These are phyloP conservation scores for Brachyrhaphis roseni DNA, from an alignment of 2,797 vertebrate species.

Conservation along the genomic window DNA sequence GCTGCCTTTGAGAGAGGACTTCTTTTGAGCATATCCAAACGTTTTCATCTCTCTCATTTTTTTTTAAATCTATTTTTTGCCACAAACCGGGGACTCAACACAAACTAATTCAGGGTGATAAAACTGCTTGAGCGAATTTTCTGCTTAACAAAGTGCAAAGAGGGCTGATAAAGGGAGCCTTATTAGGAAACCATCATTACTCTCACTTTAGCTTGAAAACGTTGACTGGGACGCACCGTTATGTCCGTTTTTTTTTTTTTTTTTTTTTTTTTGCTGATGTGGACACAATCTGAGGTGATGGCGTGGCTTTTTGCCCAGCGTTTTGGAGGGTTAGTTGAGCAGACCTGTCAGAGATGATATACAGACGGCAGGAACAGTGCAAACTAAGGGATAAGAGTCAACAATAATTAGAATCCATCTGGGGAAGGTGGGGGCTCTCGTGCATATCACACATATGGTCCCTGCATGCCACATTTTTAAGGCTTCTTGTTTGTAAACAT, in stretches of 20 bases:
- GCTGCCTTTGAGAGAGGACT: conserved; percentile 82
- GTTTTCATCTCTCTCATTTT: conserved; percentile 80
- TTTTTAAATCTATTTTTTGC: conserved; percentile 67
- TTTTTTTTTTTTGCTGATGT: conserved; percentile 64
- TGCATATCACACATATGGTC: conserved; percentile 30
- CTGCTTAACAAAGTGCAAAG: conserved; percentile 69
- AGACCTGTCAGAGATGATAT: conserved; percentile 76
- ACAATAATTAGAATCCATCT: conserved; percentile 77
- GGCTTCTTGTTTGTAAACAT: conserved; percentile 49
- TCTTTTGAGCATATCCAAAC: conserved; percentile 85
- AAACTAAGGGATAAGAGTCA: conserved; percentile 77
- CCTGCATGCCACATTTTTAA: conserved; percentile 20
- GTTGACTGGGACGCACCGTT: conserved; percentile 70
- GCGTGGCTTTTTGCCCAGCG: conserved; percentile 55
- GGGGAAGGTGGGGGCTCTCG: conserved; percentile 59
- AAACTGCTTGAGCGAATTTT: conserved; percentile 63
- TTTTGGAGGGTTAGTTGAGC: conserved; percentile 70
- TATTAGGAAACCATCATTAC: conserved; percentile 75
- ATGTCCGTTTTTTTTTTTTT: conserved; percentile 43
- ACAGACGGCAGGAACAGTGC: conserved; percentile 71
- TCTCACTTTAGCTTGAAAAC: conserved; percentile 75
- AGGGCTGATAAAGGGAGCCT: conserved; percentile 70
- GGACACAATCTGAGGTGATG: conserved; percentile 69
- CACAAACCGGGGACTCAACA: conserved; percentile 71
- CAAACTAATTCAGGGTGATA: conserved; percentile 74